These are phyloP conservation scores for Grammatotria lemairii DNA, from an alignment of 2,113 vertebrate species.

Conservation along the genomic window DNA sequence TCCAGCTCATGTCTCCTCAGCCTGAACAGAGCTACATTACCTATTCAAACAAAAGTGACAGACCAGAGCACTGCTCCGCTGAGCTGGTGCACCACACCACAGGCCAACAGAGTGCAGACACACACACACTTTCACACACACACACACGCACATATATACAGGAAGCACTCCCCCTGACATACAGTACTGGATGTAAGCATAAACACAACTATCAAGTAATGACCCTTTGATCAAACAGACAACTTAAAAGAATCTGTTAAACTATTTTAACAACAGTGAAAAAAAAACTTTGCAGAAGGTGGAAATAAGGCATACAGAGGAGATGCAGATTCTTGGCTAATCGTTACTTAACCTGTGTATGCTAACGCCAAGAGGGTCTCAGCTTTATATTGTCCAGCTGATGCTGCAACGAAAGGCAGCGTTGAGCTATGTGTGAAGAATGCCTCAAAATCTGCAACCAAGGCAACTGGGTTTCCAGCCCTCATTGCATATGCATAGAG, in stretches of 20 bases:
- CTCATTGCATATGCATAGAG: slow-evolving; percentile 72
- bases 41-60: slow-evolving; percentile 97
- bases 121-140: neutral
- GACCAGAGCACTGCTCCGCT: slow-evolving; percentile 82
- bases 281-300: slow-evolving; percentile 32
- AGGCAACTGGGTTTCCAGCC: slow-evolving; percentile 49
- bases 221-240: slow-evolving; percentile 35
- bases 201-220: neutral
- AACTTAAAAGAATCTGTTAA: slow-evolving; percentile 45
- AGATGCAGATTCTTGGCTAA: slow-evolving; percentile 73
- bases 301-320: slow-evolving; percentile 24
- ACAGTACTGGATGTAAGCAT: neutral
- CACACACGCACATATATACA: neutral
- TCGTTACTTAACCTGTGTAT: slow-evolving; percentile 72
- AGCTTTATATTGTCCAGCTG: slow-evolving; percentile 55
- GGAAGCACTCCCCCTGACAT: neutral
- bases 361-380: slow-evolving; percentile 73
- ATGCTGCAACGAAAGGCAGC: slow-evolving; percentile 29
- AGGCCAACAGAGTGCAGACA: slow-evolving; percentile 36
- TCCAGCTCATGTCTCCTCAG: slow-evolving; percentile 92
- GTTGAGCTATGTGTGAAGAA: slow-evolving; percentile 36
- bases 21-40: slow-evolving; percentile 89
- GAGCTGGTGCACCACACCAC: slow-evolving; percentile 68
- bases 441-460: slow-evolving; percentile 55
- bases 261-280: neutral